These are phyloP conservation scores for Scaptomyza cyrtandrae DNA, from an alignment of 2,888 invertebrate species.

Conservation along the genomic window DNA sequence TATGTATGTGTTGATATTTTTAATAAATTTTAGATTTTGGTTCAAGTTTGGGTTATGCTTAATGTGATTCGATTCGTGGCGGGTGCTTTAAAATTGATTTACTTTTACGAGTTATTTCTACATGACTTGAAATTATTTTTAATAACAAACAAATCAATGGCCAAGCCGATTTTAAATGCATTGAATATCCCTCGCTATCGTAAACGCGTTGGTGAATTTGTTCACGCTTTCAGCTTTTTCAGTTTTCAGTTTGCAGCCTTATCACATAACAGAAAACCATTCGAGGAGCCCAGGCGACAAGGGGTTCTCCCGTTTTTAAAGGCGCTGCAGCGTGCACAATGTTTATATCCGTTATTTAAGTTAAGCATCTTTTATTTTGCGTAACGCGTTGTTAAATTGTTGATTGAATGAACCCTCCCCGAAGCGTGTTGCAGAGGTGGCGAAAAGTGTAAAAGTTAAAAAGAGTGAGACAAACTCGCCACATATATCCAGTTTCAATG, in stretches of 20 bases:
- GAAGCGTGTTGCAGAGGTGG: background rate
- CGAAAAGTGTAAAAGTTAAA: background rate
- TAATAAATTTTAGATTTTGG: background rate
- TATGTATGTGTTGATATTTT: too few species aligned
- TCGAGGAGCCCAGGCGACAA: conserved; percentile 15
- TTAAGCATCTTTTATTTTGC: conserved; percentile 45
- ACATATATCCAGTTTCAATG: conserved; percentile 34
- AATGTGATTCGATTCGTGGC: too few species aligned
- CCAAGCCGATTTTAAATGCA: background rate
- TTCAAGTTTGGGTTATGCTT: background rate
- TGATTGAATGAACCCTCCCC: conserved; percentile 17
- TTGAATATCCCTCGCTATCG: conserved; percentile 36
- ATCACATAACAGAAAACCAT: conserved; percentile 61
- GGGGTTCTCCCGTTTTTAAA: conserved; percentile 49
- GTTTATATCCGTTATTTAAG: conserved; percentile 70
- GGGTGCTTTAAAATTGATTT: too few species aligned
- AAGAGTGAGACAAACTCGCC: conserved; percentile 8
- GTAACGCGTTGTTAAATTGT: conserved; percentile 48
- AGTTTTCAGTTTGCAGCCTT: conserved; percentile 43
- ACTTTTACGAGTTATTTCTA: background rate
- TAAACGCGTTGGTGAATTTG: conserved; percentile 34
- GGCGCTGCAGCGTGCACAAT: conserved; percentile 66
- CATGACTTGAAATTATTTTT: background rate
- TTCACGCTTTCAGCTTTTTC: conserved; percentile 23
- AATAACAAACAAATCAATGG: background rate